Conservation (phyloP, 2,797 vertebrate genomes). For the Pelobates cultripes region DNA sequence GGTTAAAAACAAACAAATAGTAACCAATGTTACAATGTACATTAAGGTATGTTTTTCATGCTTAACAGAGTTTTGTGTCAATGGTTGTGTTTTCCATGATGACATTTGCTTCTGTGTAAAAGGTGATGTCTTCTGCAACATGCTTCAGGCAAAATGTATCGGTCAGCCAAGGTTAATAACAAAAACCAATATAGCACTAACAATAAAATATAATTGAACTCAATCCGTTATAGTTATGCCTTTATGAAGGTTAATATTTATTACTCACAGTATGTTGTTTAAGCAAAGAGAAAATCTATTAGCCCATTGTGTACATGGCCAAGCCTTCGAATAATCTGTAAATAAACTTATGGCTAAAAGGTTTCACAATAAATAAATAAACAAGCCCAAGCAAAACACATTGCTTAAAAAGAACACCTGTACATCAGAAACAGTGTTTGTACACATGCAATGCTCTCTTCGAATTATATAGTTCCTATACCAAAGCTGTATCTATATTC, state of each 20-base stretch:
- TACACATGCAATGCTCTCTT: no score
- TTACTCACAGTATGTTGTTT: background rate
- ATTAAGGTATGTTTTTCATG: no score
- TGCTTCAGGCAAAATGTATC: background rate
- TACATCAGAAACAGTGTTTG: no score
- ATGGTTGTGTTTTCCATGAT: background rate
- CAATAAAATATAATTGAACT: slow-evolving; percentile 4
- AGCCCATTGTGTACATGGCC: background rate
- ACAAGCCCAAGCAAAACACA: no score
- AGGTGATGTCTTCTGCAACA: background rate
- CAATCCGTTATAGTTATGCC: background rate
- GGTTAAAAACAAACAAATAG: no score
- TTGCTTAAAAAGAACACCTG: no score
- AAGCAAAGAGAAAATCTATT: background rate
- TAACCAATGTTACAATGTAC: no score
- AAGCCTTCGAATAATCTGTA: background rate
- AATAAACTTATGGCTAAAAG: no score
- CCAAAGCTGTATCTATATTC: no score
- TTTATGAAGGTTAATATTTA: background rate
- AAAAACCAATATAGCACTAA: background rate
- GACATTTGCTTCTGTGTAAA: background rate
- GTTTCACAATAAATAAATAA: no score
- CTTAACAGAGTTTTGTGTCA: no score
- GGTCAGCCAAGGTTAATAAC: slow-evolving; percentile 21
- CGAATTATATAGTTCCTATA: no score